Conservation (phyloP, 2,797 vertebrate species). For the Chiroxiphia lanceolata region DNA sequence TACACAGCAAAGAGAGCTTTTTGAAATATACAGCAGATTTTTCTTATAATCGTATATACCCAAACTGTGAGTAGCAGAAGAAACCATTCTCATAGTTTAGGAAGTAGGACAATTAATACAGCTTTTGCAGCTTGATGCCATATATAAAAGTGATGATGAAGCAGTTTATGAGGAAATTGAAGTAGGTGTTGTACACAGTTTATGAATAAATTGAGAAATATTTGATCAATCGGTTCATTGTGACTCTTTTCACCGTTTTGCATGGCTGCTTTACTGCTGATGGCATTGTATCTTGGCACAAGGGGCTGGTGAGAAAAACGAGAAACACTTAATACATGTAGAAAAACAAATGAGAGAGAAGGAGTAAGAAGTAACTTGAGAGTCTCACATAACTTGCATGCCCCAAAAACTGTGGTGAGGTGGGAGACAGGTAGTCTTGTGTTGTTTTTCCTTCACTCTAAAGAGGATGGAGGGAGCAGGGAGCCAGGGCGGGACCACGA, state of each 20-base stretch:
- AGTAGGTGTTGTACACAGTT: background rate
- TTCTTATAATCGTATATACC: background rate
- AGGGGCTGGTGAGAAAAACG: background rate
- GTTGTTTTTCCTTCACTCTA: background rate
- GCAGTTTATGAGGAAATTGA: background rate
- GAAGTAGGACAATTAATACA: background rate
- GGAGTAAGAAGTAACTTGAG: background rate
- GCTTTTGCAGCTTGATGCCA: background rate
- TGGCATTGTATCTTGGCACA: background rate
- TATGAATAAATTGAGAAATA: background rate
- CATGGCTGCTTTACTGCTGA: background rate
- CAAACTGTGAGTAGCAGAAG: background rate
- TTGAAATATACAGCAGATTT: constrained; percentile 18
- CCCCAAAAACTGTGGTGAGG: background rate
- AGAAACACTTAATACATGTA: background rate
- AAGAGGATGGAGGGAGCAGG: background rate
- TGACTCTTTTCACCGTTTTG: background rate
- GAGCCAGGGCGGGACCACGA: background rate
- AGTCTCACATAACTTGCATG: background rate
- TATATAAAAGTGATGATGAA: background rate
- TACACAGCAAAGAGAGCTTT: background rate
- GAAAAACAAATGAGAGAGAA: background rate
- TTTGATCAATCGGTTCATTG: background rate
- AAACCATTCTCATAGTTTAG: background rate
- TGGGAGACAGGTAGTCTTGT: background rate